These are phyloP conservation scores for Triplophysa yarkandensis DNA, from an alignment of 2,797 vertebrate genomes.

Conservation along the genomic window DNA sequence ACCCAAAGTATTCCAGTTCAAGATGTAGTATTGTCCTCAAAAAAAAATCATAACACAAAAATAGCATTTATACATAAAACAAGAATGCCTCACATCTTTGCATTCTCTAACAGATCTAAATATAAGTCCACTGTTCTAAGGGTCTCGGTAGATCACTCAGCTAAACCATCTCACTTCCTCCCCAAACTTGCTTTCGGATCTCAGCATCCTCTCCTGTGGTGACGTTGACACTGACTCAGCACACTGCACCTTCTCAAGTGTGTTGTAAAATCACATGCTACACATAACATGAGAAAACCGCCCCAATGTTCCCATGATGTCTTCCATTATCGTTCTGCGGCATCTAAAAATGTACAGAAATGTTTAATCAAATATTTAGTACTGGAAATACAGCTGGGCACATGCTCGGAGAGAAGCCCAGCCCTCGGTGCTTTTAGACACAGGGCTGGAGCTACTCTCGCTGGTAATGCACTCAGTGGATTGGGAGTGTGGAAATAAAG, in stretches of 20 bases:
- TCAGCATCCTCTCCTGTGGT: slow-evolving; percentile 12
- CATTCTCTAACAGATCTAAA: neutral
- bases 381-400: slow-evolving; percentile 3
- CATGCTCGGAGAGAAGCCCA: neutral
- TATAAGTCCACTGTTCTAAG: neutral
- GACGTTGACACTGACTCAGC: slow-evolving; percentile 20
- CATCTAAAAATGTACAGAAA: slow-evolving; percentile 10
- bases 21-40: too few species aligned
- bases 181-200: slow-evolving; percentile 10
- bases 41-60: too few species aligned
- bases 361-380: slow-evolving; percentile 24
- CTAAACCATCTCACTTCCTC: neutral
- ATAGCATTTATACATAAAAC: too few species aligned
- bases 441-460: slow-evolving; percentile 36
- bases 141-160: neutral
- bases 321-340: neutral
- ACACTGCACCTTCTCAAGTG: slow-evolving; percentile 7
- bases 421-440: slow-evolving; percentile 21
- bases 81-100: too few species aligned
- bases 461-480: slow-evolving; percentile 42
- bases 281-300: slow-evolving; percentile 4
- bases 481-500: slow-evolving; percentile 40
- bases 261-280: slow-evolving; percentile 15
- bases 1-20: too few species aligned
- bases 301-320: neutral